phyloP scores from a whole-genome alignment of 2,113 vertebrate species.

The Casuarius casuarius region DNA sequence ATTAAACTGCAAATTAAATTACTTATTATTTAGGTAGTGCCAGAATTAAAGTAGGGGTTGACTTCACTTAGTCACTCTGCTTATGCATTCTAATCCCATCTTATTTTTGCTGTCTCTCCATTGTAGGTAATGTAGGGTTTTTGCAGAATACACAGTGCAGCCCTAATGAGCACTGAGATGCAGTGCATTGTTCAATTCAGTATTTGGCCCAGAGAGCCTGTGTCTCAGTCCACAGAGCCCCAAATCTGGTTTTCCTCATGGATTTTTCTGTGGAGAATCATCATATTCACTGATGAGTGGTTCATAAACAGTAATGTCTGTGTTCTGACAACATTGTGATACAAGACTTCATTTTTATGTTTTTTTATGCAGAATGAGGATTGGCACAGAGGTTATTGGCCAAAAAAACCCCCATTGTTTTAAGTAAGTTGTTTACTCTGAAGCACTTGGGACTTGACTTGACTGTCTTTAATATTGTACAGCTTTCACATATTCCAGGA shows the following conservation, averaged over 20 bases:
- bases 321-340: not conserved
- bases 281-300: not conserved
- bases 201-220: not conserved
- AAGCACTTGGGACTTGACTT: not conserved
- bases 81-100: not conserved
- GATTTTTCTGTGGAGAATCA: not conserved
- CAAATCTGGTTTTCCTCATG: not conserved
- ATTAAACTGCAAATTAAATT: not conserved
- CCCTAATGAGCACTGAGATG: not conserved
- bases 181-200: not conserved
- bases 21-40: not conserved
- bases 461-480: not conserved
- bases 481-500: not conserved
- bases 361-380: not conserved
- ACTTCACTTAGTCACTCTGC: not conserved
- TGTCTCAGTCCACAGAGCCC: not conserved
- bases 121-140: not conserved
- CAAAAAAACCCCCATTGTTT: not conserved
- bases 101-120: not conserved
- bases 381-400: not conserved
- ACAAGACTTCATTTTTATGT: not conserved
- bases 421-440: not conserved
- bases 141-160: not conserved
- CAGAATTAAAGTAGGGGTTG: not conserved
- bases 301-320: slow-evolving; percentile 4